Evolutionary conservation across 2,797 vertebrate species (phyloP).

Genomic region (Zalophus californianus): DNA sequence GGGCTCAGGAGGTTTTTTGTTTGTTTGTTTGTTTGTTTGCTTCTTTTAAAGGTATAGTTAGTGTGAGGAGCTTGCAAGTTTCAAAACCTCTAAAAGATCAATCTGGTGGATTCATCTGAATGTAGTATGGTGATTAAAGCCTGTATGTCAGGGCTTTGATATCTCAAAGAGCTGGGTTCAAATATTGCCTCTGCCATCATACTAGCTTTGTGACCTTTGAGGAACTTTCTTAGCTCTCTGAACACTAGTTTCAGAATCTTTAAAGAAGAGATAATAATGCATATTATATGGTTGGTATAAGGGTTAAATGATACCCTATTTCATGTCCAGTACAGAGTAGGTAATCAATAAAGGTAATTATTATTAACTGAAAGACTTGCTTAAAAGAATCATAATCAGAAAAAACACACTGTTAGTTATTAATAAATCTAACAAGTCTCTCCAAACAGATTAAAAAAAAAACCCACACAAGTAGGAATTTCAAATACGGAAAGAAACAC

Average conservation of each 20-base stretch:
- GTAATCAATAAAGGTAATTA: neutral
- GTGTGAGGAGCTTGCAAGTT: neutral
- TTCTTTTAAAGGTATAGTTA: neutral
- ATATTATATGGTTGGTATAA: neutral
- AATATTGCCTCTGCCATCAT: neutral
- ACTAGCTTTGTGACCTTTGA: neutral
- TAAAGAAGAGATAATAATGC: conserved; percentile 15
- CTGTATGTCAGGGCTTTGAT: neutral
- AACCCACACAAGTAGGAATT: conserved; percentile 4
- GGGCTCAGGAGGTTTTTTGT: neutral
- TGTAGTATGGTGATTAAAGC: neutral
- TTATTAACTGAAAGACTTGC: conserved; percentile 7
- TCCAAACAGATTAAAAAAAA: neutral
- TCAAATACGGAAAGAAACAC: conserved; percentile 55
- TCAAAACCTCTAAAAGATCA: neutral
- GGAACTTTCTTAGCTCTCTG: neutral
- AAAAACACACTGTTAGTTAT: conserved; percentile 27
- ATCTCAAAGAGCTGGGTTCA: neutral
- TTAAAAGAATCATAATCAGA: neutral
- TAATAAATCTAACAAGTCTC: neutral
- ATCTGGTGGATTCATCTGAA: neutral
- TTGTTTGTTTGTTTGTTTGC: neutral
- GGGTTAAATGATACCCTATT: neutral
- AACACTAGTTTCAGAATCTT: neutral
- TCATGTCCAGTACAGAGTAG: neutral